phyloP scores from a whole-genome alignment of 2,113 vertebrate species.

The Cranoglanis bouderius region DNA sequence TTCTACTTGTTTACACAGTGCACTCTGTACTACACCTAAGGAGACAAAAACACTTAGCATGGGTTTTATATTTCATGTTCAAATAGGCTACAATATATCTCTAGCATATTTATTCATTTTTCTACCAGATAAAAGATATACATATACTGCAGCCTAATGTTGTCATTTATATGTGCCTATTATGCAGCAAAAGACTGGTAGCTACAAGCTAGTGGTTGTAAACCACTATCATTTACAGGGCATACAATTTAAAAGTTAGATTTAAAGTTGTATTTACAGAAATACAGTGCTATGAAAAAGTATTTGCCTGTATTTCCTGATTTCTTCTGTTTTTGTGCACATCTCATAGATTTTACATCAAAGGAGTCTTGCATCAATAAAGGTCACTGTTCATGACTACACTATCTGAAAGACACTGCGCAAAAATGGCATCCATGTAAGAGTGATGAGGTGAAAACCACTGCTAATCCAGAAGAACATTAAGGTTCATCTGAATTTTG shows the following conservation, averaged over 20 bases:
- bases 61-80: background rate
- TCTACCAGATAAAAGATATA: background rate
- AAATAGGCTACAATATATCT: background rate
- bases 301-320: too few species aligned
- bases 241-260: background rate
- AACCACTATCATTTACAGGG: background rate
- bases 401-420: too few species aligned
- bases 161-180: background rate
- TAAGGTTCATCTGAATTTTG: too few species aligned
- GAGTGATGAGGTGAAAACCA: too few species aligned
- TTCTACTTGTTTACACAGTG: slow-evolving; percentile 18
- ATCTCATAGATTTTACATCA: too few species aligned
- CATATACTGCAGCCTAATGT: background rate
- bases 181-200: background rate
- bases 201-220: background rate
- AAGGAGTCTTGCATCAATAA: too few species aligned
- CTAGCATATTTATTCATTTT: background rate
- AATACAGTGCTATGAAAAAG: too few species aligned
- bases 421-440: too few species aligned
- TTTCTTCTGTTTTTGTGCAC: too few species aligned
- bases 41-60: background rate
- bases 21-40: slow-evolving; percentile 27
- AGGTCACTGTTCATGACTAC: too few species aligned
- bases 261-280: background rate
- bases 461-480: too few species aligned